Conservation (phyloP, 2,888 invertebrate genomes). For the Drosophila demipolita region DNA sequence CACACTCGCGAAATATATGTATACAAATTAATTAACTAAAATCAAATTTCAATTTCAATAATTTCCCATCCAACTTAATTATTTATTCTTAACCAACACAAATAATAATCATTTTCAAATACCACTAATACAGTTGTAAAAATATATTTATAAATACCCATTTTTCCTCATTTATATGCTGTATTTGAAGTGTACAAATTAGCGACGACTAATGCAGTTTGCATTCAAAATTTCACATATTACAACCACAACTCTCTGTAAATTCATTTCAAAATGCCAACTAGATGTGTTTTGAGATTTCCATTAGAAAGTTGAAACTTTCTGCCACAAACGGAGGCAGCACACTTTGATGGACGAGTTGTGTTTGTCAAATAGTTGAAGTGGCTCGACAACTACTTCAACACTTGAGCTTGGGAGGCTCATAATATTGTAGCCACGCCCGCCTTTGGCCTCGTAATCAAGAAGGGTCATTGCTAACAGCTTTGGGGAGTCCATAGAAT, state of each 20-base stretch:
- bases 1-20: not conserved
- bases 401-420: not conserved
- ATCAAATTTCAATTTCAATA: too few relatives aligned
- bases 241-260: not conserved
- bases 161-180: not conserved
- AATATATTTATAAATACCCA: not conserved
- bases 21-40: not conserved
- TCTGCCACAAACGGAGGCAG: not conserved
- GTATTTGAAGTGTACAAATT: not conserved
- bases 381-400: not conserved
- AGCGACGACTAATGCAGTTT: not conserved
- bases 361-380: conserved; percentile 1
- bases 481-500: not conserved
- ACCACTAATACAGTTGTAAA: not conserved
- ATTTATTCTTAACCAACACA: not conserved
- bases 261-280: not conserved
- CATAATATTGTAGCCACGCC: not conserved
- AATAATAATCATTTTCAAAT: not conserved
- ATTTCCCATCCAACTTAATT: not conserved
- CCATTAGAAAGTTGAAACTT: not conserved
- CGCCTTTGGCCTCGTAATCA: not conserved
- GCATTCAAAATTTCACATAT: not conserved
- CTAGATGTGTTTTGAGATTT: not conserved
- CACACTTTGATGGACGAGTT: not conserved
- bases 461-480: conserved; percentile 5